Base-by-base conservation (phyloP, 30 jellyfish, hydroid and myxozoan genomes). In the Phacellophora camtschatica region DNA sequence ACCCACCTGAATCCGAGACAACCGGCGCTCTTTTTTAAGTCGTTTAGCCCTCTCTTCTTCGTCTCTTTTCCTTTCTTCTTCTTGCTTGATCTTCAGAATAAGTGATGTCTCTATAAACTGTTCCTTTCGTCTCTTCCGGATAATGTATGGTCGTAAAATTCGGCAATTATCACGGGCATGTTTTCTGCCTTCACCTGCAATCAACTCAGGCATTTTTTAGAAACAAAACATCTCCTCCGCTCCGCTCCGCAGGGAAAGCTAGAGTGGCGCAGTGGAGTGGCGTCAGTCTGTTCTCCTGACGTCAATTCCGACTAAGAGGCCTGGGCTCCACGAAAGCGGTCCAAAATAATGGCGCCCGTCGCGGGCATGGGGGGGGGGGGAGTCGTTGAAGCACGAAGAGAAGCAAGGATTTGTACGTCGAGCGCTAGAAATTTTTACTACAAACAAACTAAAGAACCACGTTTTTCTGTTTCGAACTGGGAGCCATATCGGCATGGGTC, bases 51-150 rank as follows among this genome's bases (percentile, higher is more conserved):
- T 82, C 18, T 78, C 90, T 18, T 59, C 82, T 23, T 78, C 90
- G 49, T 51, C 46, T 42, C 35, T 78, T 34, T 54, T 66, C 37
- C 33, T 66, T 46, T 78, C 90, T 24, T 46, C 82, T 23, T 78
- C 90, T 25, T 51, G 73, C 50, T 78, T 78, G 19, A 78, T 46
- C 18, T 59, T 68, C 2, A 48, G 27, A 25, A 78, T 19, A 25
- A 78, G 36, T 31, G 46, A 61, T 9, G 36, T 49, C 27, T 78
- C 90, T 11, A 55, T 20, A 11, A 32, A 49, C 24, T 78, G 77
- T 15, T 78, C 90, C 32, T 78, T 78, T 74, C 74, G 33, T 22
- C 90, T 24, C 23, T 34, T 61, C 90, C 90, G 63, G 5, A 78
- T 34, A 30, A 78, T 78, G 42, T 78, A 63, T 0, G 90, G 82